Conservation (phyloP, 2,797 vertebrate species). For the Catharus ustulatus region DNA sequence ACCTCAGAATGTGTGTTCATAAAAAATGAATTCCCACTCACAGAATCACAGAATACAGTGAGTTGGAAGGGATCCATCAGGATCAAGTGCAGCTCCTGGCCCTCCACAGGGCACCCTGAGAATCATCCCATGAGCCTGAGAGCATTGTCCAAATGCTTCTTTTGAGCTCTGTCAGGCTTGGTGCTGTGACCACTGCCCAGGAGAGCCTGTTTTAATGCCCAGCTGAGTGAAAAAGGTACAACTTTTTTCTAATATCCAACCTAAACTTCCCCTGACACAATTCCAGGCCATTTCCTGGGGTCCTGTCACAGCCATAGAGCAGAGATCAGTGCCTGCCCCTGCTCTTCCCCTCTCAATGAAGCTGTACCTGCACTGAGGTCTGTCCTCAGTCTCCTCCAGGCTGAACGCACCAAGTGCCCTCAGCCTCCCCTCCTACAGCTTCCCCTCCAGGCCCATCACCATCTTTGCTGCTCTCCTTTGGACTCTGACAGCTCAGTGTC, state of each 20-base stretch:
- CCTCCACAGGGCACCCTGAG: too few relatives aligned
- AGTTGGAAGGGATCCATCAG: not conserved
- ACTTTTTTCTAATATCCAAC: too few relatives aligned
- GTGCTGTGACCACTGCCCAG: not conserved
- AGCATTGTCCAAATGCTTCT: not conserved
- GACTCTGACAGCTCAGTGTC: not conserved
- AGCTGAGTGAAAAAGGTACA: not conserved
- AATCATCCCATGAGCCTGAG: not conserved
- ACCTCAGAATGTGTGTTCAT: not conserved
- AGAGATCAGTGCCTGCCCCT: not conserved
- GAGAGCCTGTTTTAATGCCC: not conserved
- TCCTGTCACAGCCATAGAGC: not conserved
- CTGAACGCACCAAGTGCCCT: not conserved
- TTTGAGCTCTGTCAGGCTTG: not conserved
- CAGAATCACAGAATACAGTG: not conserved
- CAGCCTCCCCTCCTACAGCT: accelerated
- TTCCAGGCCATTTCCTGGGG: too few relatives aligned
- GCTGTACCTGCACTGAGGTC: too few relatives aligned
- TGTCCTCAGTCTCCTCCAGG: not conserved
- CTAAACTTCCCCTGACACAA: not conserved
- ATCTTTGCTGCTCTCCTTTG: not conserved
- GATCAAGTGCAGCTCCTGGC: not conserved
- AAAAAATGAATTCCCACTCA: not conserved
- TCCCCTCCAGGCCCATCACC: not conserved
- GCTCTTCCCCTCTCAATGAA: not conserved